Evolutionary conservation across 2,113 vertebrate species (phyloP), one percentile per base, ranked within the genome.

Genomic region (Otus sunia): DNA sequence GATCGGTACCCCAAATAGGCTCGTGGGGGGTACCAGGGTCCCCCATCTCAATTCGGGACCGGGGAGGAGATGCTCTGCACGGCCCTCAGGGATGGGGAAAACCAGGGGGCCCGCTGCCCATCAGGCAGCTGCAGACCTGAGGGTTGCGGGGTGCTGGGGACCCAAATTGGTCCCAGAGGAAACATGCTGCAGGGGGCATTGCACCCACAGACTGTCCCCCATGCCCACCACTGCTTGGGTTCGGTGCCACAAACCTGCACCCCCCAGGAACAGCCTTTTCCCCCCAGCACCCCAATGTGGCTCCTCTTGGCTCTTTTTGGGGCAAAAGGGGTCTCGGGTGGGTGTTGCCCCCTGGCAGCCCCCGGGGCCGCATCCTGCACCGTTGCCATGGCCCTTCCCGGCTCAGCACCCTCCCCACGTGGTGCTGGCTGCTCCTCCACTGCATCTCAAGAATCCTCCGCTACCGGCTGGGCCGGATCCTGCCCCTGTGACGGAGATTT

Each of bases 381-480:
- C 37, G 10, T 19, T 10, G 21, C 60, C 12, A 3, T 5, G 26
- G 34, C 32, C n/a, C 34, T 63, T 55, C 43, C 1, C 1, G 27
- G 36, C 68, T 66, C 77, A 72, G 41, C 47, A 37, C 26, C 62
- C 53, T 87, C 68, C 50, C 36, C 39, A 53, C 25, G 5, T 23
- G 43, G 66, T 2, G 1, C 66, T n/a, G 67, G 27, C 77, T 45
- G 22, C 34, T 29, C 39, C 17, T 59, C 18, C 52, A 16, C 20
- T 6, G 0, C 43, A 12, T 26, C 55, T 50, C 64, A 92, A 83
- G 50, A 79, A 81, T 80, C 75, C 55, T 21, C 81, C 76, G 0
- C 30, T 95, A 94, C 96, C 85, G 73, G 92, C 92, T 90, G 58
- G 49, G 92, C 93, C 59, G 15, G 88, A 73, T 96, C 88, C 81